Conservation (phyloP, 2,888 invertebrate genomes). For the Idaea aversata region DNA sequence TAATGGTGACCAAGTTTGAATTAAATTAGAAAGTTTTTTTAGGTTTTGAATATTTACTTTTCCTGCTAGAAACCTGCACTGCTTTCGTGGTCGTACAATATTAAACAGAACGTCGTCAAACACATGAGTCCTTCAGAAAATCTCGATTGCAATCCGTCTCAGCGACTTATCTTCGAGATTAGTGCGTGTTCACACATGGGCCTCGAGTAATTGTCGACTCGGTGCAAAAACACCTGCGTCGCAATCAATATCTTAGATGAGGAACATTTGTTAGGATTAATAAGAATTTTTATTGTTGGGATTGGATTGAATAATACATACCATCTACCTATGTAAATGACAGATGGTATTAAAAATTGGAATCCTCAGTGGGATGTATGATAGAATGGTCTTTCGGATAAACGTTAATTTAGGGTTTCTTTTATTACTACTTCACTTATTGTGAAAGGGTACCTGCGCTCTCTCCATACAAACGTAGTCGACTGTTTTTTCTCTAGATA, state of each 20-base stretch:
- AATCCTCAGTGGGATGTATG: too few relatives aligned
- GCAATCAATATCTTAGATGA: not conserved
- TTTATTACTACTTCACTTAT: too few relatives aligned
- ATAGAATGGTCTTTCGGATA: too few relatives aligned
- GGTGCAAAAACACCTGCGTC: conserved; percentile 8
- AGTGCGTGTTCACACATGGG: conserved; percentile 26
- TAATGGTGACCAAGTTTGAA: too few relatives aligned
- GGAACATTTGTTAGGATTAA: not conserved
- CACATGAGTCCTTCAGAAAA: conserved; percentile 1
- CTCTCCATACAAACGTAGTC: too few relatives aligned
- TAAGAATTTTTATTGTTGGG: not conserved
- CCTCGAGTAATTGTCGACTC: conserved; percentile 43
- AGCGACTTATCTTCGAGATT: conserved; percentile 18
- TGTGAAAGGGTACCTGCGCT: too few relatives aligned
- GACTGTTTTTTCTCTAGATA: too few relatives aligned
- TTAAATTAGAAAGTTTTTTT: too few relatives aligned
- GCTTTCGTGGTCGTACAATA: not conserved
- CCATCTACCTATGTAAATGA: too few relatives aligned
- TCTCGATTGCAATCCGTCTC: conserved; percentile 17
- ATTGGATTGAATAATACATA: not conserved
- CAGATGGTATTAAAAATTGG: too few relatives aligned
- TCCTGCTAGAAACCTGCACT: not conserved
- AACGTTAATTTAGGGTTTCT: too few relatives aligned
- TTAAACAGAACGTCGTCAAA: not conserved
- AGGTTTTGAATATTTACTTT: too few relatives aligned